Evolutionary conservation across 2,797 vertebrate species (phyloP).

Genomic region (Eulemur rubriventer): DNA sequence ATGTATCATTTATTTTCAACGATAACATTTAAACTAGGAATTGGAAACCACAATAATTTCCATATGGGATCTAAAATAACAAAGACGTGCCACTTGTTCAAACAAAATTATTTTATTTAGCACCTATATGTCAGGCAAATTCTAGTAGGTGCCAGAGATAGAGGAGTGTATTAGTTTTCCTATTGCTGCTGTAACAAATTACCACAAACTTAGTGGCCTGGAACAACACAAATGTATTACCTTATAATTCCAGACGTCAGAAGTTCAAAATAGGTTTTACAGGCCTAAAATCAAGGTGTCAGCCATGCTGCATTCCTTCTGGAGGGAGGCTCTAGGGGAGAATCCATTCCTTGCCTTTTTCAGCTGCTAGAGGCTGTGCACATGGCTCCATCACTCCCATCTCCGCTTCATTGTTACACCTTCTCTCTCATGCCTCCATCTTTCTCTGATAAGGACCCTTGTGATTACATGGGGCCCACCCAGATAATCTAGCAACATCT

Average conservation of each 20-base stretch:
- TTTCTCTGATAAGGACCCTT: not conserved
- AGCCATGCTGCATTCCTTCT: not conserved
- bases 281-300: not conserved
- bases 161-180: not conserved
- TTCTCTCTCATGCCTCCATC: not conserved
- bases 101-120: not conserved
- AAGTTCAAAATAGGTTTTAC: not conserved
- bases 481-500: not conserved
- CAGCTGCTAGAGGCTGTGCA: not conserved
- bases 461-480: not conserved
- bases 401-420: not conserved
- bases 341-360: not conserved
- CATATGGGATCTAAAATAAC: not conserved
- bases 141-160: not conserved
- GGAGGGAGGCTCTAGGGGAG: not conserved
- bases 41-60: not conserved
- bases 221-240: not conserved
- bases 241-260: not conserved
- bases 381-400: too few species aligned
- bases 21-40: constrained; percentile 14
- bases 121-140: not conserved
- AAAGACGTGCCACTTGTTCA: not conserved
- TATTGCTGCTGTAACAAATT: not conserved
- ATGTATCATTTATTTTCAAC: constrained; percentile 15
- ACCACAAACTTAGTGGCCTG: not conserved